These are phyloP conservation scores for Halocaridina rubra DNA, from an alignment of 2,888 invertebrate species.

Conservation along the genomic window DNA sequence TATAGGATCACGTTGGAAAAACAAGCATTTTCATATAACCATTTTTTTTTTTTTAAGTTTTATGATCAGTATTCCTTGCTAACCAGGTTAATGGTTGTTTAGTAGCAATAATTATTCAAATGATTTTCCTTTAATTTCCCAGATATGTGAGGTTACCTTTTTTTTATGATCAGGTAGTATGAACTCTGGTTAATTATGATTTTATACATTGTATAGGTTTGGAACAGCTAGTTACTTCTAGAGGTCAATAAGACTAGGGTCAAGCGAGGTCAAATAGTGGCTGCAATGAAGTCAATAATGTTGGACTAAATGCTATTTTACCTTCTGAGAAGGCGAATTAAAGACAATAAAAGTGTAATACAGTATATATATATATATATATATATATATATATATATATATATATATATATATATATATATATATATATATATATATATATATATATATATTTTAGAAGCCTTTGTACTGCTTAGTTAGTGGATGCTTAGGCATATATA, in stretches of 20 bases:
- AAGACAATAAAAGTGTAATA: slow-evolving; percentile 32
- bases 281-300: not conserved
- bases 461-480: not conserved
- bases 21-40: no score
- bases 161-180: no score
- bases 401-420: slow-evolving; percentile 14
- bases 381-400: slow-evolving; percentile 6
- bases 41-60: no score
- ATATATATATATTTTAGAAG: not conserved
- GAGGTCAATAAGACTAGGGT: not conserved
- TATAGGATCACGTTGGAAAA: no score
- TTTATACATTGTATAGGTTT: no score
- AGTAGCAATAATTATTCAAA: no score
- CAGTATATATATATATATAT: slow-evolving; percentile 18
- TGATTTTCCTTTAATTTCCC: no score
- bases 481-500: not conserved
- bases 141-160: no score
- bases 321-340: slow-evolving; percentile 49
- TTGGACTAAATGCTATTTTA: not conserved
- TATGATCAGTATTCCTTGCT: no score
- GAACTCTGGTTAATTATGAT: no score
- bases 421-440: slow-evolving; percentile 2
- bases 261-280: not conserved
- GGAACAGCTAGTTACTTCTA: not conserved
- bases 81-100: no score